Evolutionary conservation across 2,797 vertebrate genomes (phyloP).

Genomic region (Naso thynnoides): DNA sequence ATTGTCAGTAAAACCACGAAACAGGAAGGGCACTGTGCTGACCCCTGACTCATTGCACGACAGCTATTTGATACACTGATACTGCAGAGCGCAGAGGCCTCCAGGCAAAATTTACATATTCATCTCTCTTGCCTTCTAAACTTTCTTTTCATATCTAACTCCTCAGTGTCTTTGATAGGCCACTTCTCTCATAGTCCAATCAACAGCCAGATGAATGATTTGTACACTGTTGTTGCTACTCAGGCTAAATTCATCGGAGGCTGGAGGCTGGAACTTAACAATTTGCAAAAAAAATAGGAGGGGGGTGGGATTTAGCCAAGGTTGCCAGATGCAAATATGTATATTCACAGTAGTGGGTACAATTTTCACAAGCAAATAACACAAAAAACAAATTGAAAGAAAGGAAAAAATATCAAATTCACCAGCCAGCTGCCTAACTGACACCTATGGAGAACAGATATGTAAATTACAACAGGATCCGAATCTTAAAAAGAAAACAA

Average conservation of each 20-base stretch:
- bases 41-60: constrained; percentile 1
- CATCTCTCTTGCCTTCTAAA: constrained; percentile 4
- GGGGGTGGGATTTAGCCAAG: no score
- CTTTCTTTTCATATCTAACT: background rate
- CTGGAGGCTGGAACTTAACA: constrained; percentile 5
- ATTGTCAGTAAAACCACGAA: constrained; percentile 15
- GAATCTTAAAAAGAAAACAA: constrained; percentile 36
- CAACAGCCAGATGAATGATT: constrained; percentile 5
- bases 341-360: background rate
- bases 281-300: constrained; percentile 19
- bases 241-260: constrained; percentile 21
- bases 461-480: constrained; percentile 28
- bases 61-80: constrained; percentile 3
- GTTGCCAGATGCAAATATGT: background rate
- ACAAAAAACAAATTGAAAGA: constrained; percentile 3
- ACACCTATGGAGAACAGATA: constrained; percentile 42
- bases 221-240: background rate
- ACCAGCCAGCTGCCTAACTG: constrained; percentile 28
- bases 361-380: constrained; percentile 12
- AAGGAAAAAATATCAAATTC: constrained; percentile 7
- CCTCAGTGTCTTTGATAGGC: background rate
- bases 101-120: background rate
- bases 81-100: background rate
- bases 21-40: background rate
- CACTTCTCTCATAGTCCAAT: background rate